Evolutionary conservation across 2,797 vertebrate species (phyloP).

Genomic region (Enteromius radiatus): DNA sequence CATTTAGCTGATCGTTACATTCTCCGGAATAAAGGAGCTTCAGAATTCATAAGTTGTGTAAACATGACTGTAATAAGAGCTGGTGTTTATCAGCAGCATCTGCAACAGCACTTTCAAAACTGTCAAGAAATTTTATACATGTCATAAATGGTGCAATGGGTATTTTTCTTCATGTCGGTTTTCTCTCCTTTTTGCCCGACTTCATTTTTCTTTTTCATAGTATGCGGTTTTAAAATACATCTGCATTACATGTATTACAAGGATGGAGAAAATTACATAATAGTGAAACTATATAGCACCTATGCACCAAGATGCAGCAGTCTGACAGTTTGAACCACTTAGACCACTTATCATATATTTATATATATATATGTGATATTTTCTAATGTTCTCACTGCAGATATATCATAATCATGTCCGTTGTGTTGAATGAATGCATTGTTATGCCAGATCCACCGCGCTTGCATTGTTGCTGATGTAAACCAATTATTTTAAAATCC

Average conservation of each 20-base stretch:
- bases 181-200: conserved; percentile 18
- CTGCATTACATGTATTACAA: background rate
- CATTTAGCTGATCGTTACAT: conserved; percentile 45
- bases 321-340: background rate
- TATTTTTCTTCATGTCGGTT: conserved; percentile 32
- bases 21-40: conserved; percentile 27
- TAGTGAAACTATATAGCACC: background rate
- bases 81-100: conserved; percentile 14
- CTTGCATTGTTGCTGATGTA: background rate
- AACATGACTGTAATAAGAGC: conserved; percentile 32
- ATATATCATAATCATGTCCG: background rate
- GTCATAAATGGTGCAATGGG: conserved; percentile 36
- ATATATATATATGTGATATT: background rate
- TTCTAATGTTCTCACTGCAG: background rate
- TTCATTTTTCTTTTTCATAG: background rate
- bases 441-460: background rate
- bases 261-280: background rate
- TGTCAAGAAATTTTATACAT: conserved; percentile 22
- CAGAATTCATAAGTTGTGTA: conserved; percentile 36
- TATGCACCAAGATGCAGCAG: background rate
- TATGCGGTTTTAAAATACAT: background rate
- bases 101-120: conserved; percentile 10
- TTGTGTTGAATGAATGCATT: background rate
- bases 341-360: background rate
- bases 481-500: conserved; percentile 12